phyloP scores from a whole-genome alignment of 2,797 vertebrate species.

The Argya squamiceps region DNA sequence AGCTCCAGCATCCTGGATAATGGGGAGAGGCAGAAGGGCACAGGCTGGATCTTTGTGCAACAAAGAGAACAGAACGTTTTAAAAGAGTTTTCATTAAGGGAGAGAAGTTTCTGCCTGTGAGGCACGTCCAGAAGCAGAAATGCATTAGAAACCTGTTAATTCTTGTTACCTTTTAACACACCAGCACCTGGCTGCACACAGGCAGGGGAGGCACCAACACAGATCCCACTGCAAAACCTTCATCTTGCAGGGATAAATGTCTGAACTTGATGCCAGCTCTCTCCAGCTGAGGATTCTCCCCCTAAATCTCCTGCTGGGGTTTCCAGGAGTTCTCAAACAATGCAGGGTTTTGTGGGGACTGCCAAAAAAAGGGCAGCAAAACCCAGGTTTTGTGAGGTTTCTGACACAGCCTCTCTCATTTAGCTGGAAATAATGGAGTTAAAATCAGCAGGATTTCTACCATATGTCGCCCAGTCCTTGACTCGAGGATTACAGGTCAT shows the following conservation, averaged over 20 bases:
- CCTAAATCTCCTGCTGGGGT: neutral
- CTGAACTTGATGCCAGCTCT: neutral
- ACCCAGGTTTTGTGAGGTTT: neutral
- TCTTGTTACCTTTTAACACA: neutral
- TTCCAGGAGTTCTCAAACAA: neutral
- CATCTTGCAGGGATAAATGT: neutral
- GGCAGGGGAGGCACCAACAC: neutral
- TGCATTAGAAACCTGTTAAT: neutral
- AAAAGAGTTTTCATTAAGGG: neutral
- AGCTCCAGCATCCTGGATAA: neutral
- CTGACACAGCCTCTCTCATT: neutral
- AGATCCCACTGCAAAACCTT: neutral
- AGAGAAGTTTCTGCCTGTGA: neutral
- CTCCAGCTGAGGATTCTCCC: neutral
- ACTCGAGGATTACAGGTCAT: neutral
- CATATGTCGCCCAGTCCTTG: neutral
- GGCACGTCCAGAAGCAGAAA: neutral
- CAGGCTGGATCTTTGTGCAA: neutral
- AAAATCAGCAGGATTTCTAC: neutral
- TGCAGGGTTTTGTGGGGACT: neutral
- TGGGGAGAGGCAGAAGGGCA: neutral
- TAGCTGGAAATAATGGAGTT: neutral
- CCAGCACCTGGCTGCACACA: rapidly evolving
- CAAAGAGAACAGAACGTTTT: neutral
- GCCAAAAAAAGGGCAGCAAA: neutral